phyloP scores from a whole-genome alignment of 2,888 invertebrate species.

The Drosophila nr. fundita region DNA sequence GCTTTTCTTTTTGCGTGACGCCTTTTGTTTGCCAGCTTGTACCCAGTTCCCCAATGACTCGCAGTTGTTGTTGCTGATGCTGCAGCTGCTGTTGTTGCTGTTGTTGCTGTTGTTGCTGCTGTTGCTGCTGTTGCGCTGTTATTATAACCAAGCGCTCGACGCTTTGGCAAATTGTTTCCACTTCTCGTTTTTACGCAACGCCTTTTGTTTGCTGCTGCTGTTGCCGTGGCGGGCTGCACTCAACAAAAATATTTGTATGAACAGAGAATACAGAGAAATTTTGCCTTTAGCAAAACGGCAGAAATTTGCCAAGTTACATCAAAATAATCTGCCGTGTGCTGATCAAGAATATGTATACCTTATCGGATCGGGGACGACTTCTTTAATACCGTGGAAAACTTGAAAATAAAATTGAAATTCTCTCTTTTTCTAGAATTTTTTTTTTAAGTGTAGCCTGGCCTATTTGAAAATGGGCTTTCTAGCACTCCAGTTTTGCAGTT shows the following conservation, averaged over 20 bases:
- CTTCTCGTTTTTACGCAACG: conserved; percentile 64
- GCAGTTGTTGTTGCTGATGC: conserved; percentile 23
- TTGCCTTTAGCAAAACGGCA: too few species aligned
- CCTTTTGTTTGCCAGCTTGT: conserved; percentile 67
- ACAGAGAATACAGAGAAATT: background rate
- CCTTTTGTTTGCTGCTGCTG: conserved; percentile 48
- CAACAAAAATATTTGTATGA: background rate
- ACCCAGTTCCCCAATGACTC: conserved; percentile 51
- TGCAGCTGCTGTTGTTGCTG: conserved; percentile 12
- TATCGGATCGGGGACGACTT: background rate
- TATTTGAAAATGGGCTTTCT: conserved; percentile 58
- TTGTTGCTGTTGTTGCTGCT: conserved; percentile 23
- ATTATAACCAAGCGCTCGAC: conserved; percentile 74
- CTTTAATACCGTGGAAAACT: background rate
- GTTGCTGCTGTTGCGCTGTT: conserved; percentile 49
- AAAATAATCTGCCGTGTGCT: too few species aligned
- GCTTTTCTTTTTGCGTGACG: conserved; percentile 41
- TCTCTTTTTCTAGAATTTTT: background rate
- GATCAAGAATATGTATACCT: too few species aligned
- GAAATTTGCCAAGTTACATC: background rate
- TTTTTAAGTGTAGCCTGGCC: conserved; percentile 14
- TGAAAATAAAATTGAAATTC: background rate
- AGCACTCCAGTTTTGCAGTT: conserved; percentile 36
- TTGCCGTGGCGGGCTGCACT: conserved; percentile 4
- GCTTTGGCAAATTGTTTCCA: conserved; percentile 79